Evolutionary conservation across 2,888 invertebrate species (phyloP).

Genomic region (Andrena minutula): DNA sequence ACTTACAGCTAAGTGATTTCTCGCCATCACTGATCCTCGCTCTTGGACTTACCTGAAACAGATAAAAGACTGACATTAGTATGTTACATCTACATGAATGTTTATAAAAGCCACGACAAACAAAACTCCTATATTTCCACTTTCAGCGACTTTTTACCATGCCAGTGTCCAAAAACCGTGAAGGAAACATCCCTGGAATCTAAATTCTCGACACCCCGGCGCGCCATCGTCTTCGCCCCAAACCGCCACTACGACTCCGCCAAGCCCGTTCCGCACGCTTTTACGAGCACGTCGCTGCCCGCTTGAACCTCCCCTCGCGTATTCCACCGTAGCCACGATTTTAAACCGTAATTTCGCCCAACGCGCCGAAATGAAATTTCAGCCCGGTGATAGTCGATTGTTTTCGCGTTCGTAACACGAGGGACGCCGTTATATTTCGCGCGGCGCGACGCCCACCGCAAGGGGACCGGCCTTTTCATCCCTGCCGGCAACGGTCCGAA

Average conservation of each 20-base stretch:
- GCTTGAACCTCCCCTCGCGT: not conserved
- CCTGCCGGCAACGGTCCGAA: constrained; percentile 33
- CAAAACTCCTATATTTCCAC: too few relatives aligned
- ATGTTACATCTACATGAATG: not conserved
- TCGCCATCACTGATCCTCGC: not conserved
- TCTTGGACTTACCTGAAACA: constrained; percentile 6
- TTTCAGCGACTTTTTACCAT: too few relatives aligned
- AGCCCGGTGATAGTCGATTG: constrained; percentile 34
- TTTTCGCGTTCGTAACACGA: constrained; percentile 14
- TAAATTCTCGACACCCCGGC: not conserved
- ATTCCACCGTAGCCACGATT: constrained; percentile 14
- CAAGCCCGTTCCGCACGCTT: not conserved
- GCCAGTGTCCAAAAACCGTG: too few relatives aligned
- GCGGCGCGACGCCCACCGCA: constrained; percentile 30
- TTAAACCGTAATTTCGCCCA: constrained; percentile 32
- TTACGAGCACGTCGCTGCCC: not conserved
- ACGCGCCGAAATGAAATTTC: constrained; percentile 46
- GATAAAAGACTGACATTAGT: not conserved
- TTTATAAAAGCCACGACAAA: too few relatives aligned
- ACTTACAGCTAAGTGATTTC: too few relatives aligned
- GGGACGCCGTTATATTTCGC: constrained; percentile 23
- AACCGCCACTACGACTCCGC: too few relatives aligned
- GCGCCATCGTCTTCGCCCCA: not conserved
- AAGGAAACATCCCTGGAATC: not conserved
- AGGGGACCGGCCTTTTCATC: constrained; percentile 21